A percentile compares a stretch with the other conserved stretches of the same genome.
Conservation (phyloP, 92 coral and sea anemone genomes). For the Palythoa grandiflora region DNA sequence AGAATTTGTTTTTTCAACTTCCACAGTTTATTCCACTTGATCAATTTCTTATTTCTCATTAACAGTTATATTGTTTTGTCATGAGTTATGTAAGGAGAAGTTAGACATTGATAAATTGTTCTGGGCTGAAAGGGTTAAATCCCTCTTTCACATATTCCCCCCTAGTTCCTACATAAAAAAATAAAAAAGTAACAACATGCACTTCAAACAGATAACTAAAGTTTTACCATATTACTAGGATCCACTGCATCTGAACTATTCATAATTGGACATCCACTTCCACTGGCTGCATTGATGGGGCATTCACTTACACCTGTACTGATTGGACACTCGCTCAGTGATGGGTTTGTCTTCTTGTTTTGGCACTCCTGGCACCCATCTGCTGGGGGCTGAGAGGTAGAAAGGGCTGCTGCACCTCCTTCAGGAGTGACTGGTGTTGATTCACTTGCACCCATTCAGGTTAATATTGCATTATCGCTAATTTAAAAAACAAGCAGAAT, state of each 20-base stretch:
- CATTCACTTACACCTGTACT: slow-evolving; percentile 73
- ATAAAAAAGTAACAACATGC: not conserved
- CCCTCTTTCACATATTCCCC: no score
- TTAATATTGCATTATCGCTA: not conserved
- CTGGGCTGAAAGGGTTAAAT: no score
- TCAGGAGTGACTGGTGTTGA: slow-evolving; percentile 68
- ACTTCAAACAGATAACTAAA: not conserved
- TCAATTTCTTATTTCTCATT: no score
- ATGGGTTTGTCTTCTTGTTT: slow-evolving; percentile 12
- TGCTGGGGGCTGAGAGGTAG: slow-evolving; percentile 50
- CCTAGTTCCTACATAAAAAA: no score
- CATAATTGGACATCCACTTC: slow-evolving; percentile 68
- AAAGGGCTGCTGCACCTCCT: slow-evolving; percentile 39
- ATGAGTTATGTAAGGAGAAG: no score
- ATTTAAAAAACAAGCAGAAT: not conserved
- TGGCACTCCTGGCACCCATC: slow-evolving; percentile 60
- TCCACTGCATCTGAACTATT: slow-evolving; percentile 59
- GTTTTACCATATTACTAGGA: slow-evolving; percentile 81
- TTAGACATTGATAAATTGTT: no score
- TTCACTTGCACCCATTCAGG: slow-evolving; percentile 74
- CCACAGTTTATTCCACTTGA: no score
- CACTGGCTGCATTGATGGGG: slow-evolving; percentile 67
- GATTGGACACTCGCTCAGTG: slow-evolving; percentile 73
- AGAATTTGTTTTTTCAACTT: no score
- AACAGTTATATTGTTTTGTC: no score